Base-by-base conservation (phyloP, 2,113 vertebrate genomes). In the Verasper variegatus region DNA sequence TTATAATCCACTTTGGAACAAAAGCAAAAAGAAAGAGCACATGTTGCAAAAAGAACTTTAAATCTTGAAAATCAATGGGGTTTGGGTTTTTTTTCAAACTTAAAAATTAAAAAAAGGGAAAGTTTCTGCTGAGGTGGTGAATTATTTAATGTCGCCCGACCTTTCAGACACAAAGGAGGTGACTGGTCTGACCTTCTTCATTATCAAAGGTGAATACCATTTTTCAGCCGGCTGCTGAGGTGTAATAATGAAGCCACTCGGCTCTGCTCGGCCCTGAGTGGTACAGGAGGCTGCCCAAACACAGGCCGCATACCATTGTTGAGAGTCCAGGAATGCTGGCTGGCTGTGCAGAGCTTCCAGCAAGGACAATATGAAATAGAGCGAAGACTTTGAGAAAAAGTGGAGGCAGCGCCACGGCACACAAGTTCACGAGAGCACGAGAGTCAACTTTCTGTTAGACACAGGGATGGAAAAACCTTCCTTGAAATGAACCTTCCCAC, bases 201-300 rank as follows among this genome's bases (percentile, higher is more conserved):
- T 47, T 58, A 81, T 88, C 77, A 84, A 73, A 83, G 80, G 72
- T 71, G 67, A 80, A 74, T 72, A 59, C 31, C 63, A 55, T 79
- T 57, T 76, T 70, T 81, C 77, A 79, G 49, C n/a, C 58, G n/a
- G 52, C 70, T 15, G 55, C 84, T 64, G 71, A 90, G 82, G 71
- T 64, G 57, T 21, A 35, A 78, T 84, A 86, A 90, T 85, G 49
- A 81, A 88, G 37, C 55, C 55, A 54, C 63, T 75, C 70, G 65
- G 76, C 80, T 62, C 76, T 45, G 49, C 63, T 78, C 66, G 17
- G 64, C 3, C 26, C 51, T 24, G 51, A 83, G 61, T 31, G 57
- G 68, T 58, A 67, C 24, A 59, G 55, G 54, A 76, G 72, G 31
- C 52, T 18, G 68, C 68, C 71, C 76, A 82, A 89, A 79, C 66